Evolutionary conservation across 2,888 invertebrate genomes (phyloP).

Genomic region (Cinara cedri): DNA sequence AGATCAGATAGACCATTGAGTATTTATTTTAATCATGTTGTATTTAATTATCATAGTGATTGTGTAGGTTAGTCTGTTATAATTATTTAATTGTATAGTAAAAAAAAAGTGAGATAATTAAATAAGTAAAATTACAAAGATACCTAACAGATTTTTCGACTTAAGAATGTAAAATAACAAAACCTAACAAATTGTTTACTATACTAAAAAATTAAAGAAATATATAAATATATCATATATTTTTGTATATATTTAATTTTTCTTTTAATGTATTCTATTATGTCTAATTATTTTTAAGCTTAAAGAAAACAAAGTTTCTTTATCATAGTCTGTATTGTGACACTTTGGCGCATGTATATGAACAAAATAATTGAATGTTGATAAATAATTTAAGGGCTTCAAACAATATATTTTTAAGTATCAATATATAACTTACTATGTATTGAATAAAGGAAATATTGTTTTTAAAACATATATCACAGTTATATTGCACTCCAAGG

Average conservation of each 20-base stretch:
- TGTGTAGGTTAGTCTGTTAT: constrained; percentile 22
- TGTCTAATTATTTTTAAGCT: constrained; percentile 14
- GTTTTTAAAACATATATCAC: too few species aligned
- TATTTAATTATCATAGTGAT: constrained; percentile 5
- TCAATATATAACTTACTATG: too few species aligned
- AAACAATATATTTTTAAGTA: too few species aligned
- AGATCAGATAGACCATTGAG: constrained; percentile 28
- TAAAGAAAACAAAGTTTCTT: constrained; percentile 18
- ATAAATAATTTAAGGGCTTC: background rate
- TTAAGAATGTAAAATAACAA: background rate
- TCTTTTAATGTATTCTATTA: constrained; percentile 14
- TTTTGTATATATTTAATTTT: too few species aligned
- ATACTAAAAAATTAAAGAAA: too few species aligned
- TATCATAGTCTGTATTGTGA: background rate
- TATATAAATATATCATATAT: too few species aligned
- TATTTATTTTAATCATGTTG: constrained; percentile 40
- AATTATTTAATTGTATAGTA: constrained; percentile 5
- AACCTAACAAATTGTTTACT: too few species aligned
- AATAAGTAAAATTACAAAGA: constrained; percentile 6
- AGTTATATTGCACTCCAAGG: too few species aligned
- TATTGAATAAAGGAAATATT: too few species aligned
- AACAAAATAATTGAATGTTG: constrained; percentile 47
- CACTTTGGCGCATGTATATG: background rate
- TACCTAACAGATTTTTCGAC: background rate
- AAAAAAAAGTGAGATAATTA: constrained; percentile 2